Evolutionary conservation across 2,888 invertebrate genomes (phyloP), one percentile per base, ranked within the genome.

Genomic region (Dexiosoma caninum): DNA sequence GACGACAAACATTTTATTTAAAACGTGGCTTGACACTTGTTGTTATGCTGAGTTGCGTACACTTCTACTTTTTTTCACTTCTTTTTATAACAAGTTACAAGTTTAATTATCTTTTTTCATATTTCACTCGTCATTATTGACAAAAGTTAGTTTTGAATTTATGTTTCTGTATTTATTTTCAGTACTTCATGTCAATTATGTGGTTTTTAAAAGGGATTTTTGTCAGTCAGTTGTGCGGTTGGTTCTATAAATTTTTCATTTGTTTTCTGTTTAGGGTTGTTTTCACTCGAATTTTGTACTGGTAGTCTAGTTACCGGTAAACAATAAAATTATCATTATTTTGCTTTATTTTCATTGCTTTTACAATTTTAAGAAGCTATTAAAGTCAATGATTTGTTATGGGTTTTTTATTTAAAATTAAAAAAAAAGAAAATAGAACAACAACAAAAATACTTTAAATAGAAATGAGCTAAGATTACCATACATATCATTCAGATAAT

Each of bases 11-110:
- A 72, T 51, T 74, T 57, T 5, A 66, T 40, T 19, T 46, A 57
- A 32, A 27, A 30, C 62, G 69, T 78, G 70, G 64, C 42, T 57
- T 66, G 71, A 71, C 77, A 78, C 77, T 78, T 78, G 77, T 78
- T 78, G 70, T 78, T 64, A 57, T 78, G 64, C 57, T 71, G 16
- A 32, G 55, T 57, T 70, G 62, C 70, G 49, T 64, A 49, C n/a
- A 57, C 12, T 49, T 53, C 12, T 32, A n/a, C n/a, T 44, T 10
- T 46, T 2, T 27, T 4, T 32, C 2, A 16, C 1, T 16, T 1
- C 44, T 21, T 6, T 8, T 32, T 32, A 23, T 19, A 27, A 23
- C n/a, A 42, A 27, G 9, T 21, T 32, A 46, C 44, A 44, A 16
- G 16, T 19, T 19, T 30, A 10, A 14, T 10, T 46, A 37, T 4